Base-by-base conservation (phyloP, 2,797 vertebrate genomes). In the Sebastes melanostomus region DNA sequence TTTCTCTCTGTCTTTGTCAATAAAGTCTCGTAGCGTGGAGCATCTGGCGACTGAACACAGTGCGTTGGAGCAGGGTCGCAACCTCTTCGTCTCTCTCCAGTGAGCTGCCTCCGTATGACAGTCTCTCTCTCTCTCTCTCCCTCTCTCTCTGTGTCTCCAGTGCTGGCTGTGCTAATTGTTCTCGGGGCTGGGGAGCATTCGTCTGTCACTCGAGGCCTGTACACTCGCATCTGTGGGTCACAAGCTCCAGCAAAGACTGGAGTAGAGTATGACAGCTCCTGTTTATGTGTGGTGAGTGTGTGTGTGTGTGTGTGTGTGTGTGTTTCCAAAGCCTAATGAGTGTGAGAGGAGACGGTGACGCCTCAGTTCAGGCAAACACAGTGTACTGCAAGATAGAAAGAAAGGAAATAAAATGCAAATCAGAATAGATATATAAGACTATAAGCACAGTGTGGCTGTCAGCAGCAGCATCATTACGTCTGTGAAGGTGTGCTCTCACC, bases 101-200 rank as follows among this genome's bases (percentile, higher is more conserved):
- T 85, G 88, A 90, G 84, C 83, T 63, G 63, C 77, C 55, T 81
- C 52, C 46, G 20, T 58, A 25, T 83, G 83, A 87, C 83, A 81
- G 61, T 55, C 46, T 54, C 52, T 38, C 32, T 56, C 10, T 65
- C 34, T 54, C 25, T 29, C 3, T 13, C n/a, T 72, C 42, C 14
- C 34, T 52, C 25, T 34, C 58, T 70, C 46, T 50, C 55, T 65
- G n/a, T 66, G 36, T 73, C 79, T 80, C 52, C 67, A 63, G 67
- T 24, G 68, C 66, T 71, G 56, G 46, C 76, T 29, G 61, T 77
- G 81, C 73, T 90, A 90, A 91, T 91, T 90, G 86, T 89, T 81
- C 70, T 84, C 27, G 1, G 36, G 56, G 69, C 81, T 62, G 46
- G 61, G 81, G 83, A 85, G 72, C 66, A 56, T 66, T 80, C 12